Base-by-base conservation (phyloP, 2,797 vertebrate genomes). In the Borostomias antarcticus region DNA sequence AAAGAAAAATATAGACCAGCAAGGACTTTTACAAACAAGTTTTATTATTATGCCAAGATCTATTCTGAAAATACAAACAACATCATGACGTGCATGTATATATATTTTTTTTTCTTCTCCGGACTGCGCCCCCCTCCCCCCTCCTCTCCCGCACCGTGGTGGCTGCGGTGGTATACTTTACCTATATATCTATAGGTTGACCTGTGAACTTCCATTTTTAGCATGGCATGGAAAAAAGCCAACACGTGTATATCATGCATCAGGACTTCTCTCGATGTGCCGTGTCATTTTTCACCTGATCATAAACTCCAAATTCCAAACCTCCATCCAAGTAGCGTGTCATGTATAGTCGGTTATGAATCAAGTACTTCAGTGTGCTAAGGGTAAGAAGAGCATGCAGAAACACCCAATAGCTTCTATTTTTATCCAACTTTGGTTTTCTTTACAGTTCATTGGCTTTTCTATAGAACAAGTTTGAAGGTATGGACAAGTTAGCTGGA, bases 181-280 rank as follows among this genome's bases (percentile, higher is more conserved):
- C 30, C n/a, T 30, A n/a, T 33, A n/a, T 45, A 45, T 60, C n/a
- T 45, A 45, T 47, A 25, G 23, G 35, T 43, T 60, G 23, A 60
- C 37, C 35, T 60, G 26, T 60, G 15, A 43, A 28, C 58, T 43
- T 52, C 25, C 11, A 23, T 26, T 52, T 10, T 52, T 7, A 26
- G 2, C 1, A 23, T 52, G 23, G 25, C 50, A 1, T 11, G 23
- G 21, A 15, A 51, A 21, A 51, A 25, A 10, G 19, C 19, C 23
- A 23, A 51, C 10, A 3, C 48, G 8, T 51, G 21, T 9, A 11
- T 23, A 51, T 25, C 48, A 10, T 25, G 8, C 23, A 21, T 8
- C 8, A 11, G 35, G 35, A 37, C 8, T 51, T 51, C 48, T 8
- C 25, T 43, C 37, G 7, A 11, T 59, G 25, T 40, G 15, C 6